Conservation (phyloP, 2,888 invertebrate species). For the Agrochola lychnidis region DNA sequence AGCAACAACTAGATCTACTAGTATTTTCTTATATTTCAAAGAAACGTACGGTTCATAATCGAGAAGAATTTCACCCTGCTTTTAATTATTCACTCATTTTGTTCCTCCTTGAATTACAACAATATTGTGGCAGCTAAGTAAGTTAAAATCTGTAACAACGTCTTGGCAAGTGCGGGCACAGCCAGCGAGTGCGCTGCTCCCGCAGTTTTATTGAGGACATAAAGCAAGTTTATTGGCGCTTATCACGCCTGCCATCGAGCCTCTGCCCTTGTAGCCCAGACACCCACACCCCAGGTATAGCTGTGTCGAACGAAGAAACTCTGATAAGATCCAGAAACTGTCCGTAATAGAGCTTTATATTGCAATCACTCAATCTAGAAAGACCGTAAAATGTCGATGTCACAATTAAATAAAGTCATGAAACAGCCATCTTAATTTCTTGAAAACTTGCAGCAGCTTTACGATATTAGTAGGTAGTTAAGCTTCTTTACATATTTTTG, state of each 20-base stretch:
- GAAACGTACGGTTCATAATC: not conserved
- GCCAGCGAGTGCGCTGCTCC: conserved; percentile 29
- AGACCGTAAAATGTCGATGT: conserved; percentile 21
- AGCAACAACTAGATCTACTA: not conserved
- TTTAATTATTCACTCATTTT: conserved; percentile 27
- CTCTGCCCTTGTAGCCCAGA: conserved; percentile 7
- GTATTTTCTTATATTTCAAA: not conserved
- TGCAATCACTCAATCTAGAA: conserved; percentile 49
- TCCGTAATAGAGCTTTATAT: conserved; percentile 27
- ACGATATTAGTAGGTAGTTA: not conserved
- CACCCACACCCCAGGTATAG: conserved; percentile 29
- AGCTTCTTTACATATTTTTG: not conserved
- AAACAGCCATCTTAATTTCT: conserved; percentile 3
- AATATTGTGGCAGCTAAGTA: conserved; percentile 37
- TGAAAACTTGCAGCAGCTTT: not conserved
- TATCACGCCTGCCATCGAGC: conserved; percentile 68
- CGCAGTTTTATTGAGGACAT: conserved; percentile 68
- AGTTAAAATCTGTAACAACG: conserved; percentile 38
- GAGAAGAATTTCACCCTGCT: not conserved
- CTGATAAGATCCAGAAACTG: conserved; percentile 21
- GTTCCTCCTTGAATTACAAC: conserved; percentile 22
- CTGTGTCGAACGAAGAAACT: not conserved
- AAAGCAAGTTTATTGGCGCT: conserved; percentile 72
- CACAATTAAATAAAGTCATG: conserved; percentile 27
- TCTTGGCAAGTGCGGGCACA: conserved; percentile 27